Conservation (phyloP, 1,140 invertebrate species). For the Ruditapes philippinarum region DNA sequence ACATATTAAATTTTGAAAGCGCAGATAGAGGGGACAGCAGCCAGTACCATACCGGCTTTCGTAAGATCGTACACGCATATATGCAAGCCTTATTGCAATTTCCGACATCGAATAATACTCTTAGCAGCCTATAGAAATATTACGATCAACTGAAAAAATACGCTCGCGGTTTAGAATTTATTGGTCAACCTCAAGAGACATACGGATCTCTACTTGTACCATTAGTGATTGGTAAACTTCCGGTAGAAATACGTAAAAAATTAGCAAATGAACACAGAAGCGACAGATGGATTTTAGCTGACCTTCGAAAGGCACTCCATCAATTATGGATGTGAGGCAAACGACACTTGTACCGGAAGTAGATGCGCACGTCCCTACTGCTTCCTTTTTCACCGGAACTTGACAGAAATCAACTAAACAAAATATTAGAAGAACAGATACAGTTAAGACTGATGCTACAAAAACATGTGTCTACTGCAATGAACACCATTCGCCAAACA, state of each 20-base stretch:
- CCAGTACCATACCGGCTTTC: slow-evolving; percentile 35
- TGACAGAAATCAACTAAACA: neutral
- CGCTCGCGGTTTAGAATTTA: slow-evolving; percentile 7
- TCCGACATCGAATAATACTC: slow-evolving; percentile 10
- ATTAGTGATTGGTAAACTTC: slow-evolving; percentile 1
- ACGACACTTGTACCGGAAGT: neutral
- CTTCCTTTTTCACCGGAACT: slow-evolving; percentile 18
- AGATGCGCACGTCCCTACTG: neutral
- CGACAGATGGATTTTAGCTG: neutral
- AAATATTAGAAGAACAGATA: neutral
- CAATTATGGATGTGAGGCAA: neutral
- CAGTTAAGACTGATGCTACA: neutral
- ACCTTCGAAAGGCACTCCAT: neutral
- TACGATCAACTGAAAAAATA: slow-evolving; percentile 31
- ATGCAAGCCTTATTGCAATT: slow-evolving; percentile 61
- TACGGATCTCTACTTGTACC: slow-evolving; percentile 1
- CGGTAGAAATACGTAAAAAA: neutral
- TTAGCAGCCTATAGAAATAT: slow-evolving; percentile 44
- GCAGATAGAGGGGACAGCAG: slow-evolving; percentile 40
- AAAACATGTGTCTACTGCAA: slow-evolving; percentile 11
- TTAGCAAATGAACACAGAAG: neutral
- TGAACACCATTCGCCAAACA: neutral
- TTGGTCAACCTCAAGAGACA: neutral
- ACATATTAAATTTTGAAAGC: slow-evolving; percentile 58
- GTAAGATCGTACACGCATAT: slow-evolving; percentile 55